Base-by-base conservation (phyloP, 2,888 invertebrate species). In the Tetheella fluctuosa region DNA sequence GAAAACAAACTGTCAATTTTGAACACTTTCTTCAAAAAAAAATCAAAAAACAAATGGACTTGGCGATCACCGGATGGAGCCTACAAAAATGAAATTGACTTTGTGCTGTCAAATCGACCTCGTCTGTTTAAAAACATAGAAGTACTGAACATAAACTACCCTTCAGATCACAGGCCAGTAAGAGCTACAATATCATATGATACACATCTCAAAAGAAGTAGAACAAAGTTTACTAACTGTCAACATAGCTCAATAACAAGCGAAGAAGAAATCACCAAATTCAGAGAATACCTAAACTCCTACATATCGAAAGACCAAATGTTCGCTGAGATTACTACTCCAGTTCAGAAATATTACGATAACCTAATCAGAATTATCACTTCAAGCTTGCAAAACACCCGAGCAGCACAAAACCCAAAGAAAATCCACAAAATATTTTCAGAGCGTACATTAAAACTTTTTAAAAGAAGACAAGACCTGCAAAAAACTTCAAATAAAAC, bases 61-160 rank as follows among this genome's bases (percentile, higher is more conserved):
- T n/a, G n/a, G n/a, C n/a, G n/a, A n/a, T n/a, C n/a, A n/a, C n/a
- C n/a, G n/a, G n/a, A n/a, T n/a, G n/a, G n/a, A n/a, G n/a, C n/a
- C n/a, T n/a, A 61, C n/a, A 65, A 65, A 60, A 71, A 73, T 25
- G 64, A 72, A 64, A 69, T 70, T 17, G 71, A 72, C 34, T 68
- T 63, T 53, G 63, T 69, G 5, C 54, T 71, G 20, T 64, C 70
- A 59, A 69, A 70, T 30, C 37, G 23, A 20, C 62, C 63, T 28
- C 23, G 8, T 12, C 1, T 58, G 20, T 62, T 67, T 23, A 23
- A 62, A 60, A 65, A 70, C 23, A 57, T 70, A n/a, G n/a, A n/a
- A n/a, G n/a, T n/a, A n/a, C n/a, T n/a, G n/a, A n/a, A n/a, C n/a
- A n/a, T n/a, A n/a, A n/a, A n/a, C n/a, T n/a, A n/a, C n/a, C n/a